Percentiles rank a stretch among this genome's conserved stretches.
These are phyloP conservation scores for Saccopteryx bilineata DNA, from an alignment of 2,113 vertebrate species.

Conservation along the genomic window DNA sequence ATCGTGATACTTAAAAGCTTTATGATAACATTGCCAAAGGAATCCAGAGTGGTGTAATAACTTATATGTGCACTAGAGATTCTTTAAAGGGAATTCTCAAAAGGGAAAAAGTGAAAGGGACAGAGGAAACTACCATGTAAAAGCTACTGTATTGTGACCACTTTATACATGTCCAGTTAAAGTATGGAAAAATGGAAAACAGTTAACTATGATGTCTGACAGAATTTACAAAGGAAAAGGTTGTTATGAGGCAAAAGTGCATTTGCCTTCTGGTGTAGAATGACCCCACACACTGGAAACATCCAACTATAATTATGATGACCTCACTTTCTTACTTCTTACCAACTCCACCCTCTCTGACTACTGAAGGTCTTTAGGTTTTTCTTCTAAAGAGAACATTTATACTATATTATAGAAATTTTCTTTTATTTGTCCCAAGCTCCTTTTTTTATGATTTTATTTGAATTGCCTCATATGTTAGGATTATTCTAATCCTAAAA, in stretches of 20 bases:
- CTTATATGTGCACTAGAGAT: not conserved
- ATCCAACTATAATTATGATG: not conserved
- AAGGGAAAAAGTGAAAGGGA: not conserved
- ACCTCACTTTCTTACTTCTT: conserved; percentile 52
- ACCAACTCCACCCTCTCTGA: not conserved
- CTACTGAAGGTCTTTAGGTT: not conserved
- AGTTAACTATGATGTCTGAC: not conserved
- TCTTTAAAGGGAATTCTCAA: conserved; percentile 25
- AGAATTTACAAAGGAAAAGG: not conserved
- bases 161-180: not conserved
- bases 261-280: not conserved
- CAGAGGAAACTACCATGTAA: not conserved
- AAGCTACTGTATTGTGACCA: conserved; percentile 3
- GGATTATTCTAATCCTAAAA: conserved; percentile 56
- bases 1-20: not conserved
- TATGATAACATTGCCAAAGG: not conserved
- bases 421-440: conserved; percentile 6
- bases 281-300: not conserved
- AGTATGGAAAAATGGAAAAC: conserved; percentile 24
- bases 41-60: not conserved
- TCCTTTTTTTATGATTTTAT: conserved; percentile 42
- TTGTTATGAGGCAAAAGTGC: not conserved
- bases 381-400: conserved; percentile 56
- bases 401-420: not conserved
- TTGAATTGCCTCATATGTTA: conserved; percentile 53